Conservation (phyloP, 2,113 vertebrate species). For the Pluvianellus socialis region DNA sequence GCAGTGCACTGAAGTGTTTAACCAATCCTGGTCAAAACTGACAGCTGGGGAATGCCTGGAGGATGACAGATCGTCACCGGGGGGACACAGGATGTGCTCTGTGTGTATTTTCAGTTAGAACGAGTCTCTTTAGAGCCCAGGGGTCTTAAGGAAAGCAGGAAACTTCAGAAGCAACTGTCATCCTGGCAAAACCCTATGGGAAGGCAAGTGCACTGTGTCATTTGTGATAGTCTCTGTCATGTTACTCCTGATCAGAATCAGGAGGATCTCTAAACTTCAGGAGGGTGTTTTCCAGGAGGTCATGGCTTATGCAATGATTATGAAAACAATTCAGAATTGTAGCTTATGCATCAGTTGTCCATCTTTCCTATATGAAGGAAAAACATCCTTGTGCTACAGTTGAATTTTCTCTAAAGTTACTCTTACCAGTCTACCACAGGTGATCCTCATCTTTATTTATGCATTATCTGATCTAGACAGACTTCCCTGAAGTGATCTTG, state of each 20-base stretch:
- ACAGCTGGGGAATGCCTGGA: constrained; percentile 17
- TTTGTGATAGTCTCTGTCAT: background rate
- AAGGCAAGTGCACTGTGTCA: background rate
- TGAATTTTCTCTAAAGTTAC: background rate
- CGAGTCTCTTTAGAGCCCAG: background rate
- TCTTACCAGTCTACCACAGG: background rate
- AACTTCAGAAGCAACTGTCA: background rate
- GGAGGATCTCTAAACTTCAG: background rate
- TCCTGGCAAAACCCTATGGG: background rate
- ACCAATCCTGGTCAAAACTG: background rate
- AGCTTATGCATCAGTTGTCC: background rate
- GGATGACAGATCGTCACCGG: constrained; percentile 48
- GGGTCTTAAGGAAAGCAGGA: constrained; percentile 2
- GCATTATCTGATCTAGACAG: background rate
- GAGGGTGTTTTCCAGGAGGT: background rate
- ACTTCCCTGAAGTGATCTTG: background rate
- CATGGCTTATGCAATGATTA: background rate
- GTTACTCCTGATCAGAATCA: background rate
- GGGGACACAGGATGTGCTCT: background rate
- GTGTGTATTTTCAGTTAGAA: constrained; percentile 51
- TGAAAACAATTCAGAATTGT: background rate
- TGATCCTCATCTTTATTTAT: background rate
- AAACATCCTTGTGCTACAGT: background rate
- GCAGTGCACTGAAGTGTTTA: background rate
- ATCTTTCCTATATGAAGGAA: background rate